These are phyloP conservation scores for Conchocele bisecta DNA, from an alignment of 2,888 invertebrate species.

Conservation along the genomic window DNA sequence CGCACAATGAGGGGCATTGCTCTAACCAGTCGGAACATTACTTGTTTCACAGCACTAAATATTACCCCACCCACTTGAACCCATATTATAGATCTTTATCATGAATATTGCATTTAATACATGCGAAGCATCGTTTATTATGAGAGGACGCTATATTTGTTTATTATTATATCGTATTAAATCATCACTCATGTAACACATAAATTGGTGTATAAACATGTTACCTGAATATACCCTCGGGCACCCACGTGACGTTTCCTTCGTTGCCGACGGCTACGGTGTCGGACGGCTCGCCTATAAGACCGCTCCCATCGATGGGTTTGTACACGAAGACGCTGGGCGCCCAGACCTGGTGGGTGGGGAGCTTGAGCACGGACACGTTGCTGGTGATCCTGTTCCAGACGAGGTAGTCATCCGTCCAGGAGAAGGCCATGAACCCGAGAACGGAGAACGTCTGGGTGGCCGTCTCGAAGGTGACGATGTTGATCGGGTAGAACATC, in stretches of 20 bases:
- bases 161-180: no score
- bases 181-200: no score
- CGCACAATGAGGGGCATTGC: no score
- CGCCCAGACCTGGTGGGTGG: constrained; percentile 45
- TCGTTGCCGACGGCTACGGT: neutral
- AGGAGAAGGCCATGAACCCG: constrained; percentile 32
- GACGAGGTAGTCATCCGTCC: constrained; percentile 49
- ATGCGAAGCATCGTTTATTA: no score
- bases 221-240: no score
- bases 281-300: neutral
- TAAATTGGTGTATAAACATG: no score
- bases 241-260: constrained; percentile 21
- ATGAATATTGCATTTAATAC: no score
- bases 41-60: no score
- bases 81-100: no score
- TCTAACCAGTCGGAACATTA: no score
- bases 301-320: constrained; percentile 7
- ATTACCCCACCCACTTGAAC: no score
- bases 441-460: constrained; percentile 55
- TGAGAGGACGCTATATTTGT: no score
- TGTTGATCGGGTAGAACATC: constrained; percentile 39
- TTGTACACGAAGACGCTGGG: constrained; percentile 51
- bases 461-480: constrained; percentile 52
- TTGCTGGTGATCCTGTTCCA: constrained; percentile 35
- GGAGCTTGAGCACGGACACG: constrained; percentile 36